Evolutionary conservation across 92 coral and sea anemone species (phyloP).

Genomic region (Porites rus): DNA sequence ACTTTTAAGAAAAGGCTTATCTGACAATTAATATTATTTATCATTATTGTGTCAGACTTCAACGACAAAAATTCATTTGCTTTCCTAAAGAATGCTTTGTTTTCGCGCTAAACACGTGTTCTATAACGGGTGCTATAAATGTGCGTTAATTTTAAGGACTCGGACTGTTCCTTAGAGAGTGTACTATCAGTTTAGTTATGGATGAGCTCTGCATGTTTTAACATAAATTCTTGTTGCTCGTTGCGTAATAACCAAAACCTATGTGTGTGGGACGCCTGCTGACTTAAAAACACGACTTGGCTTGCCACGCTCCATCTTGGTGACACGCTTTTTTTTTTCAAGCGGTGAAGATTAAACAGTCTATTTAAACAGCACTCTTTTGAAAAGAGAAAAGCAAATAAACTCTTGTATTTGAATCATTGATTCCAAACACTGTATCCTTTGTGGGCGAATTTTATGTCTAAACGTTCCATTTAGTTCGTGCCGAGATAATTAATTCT

Average conservation of each 20-base stretch:
- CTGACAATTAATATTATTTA: no score
- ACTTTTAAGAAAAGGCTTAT: neutral
- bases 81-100: conserved; percentile 9
- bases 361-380: conserved; percentile 46
- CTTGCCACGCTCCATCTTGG: conserved; percentile 8
- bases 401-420: conserved; percentile 48
- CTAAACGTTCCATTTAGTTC: conserved; percentile 44
- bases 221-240: no score
- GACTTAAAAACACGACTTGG: no score
- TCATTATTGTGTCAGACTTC: neutral
- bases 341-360: conserved; percentile 55
- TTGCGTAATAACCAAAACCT: no score
- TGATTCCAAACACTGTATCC: conserved; percentile 45
- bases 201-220: no score
- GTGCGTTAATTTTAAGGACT: no score
- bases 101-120: conserved; percentile 33
- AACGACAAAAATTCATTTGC: neutral
- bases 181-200: no score
- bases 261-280: no score
- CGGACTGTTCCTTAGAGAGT: no score
- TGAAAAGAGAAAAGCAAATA: conserved; percentile 59
- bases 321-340: conserved; percentile 32
- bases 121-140: neutral
- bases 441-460: conserved; percentile 56
- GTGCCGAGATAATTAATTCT: conserved; percentile 29